Conservation (phyloP, 2,888 invertebrate species). For the Archips crataeganus region DNA sequence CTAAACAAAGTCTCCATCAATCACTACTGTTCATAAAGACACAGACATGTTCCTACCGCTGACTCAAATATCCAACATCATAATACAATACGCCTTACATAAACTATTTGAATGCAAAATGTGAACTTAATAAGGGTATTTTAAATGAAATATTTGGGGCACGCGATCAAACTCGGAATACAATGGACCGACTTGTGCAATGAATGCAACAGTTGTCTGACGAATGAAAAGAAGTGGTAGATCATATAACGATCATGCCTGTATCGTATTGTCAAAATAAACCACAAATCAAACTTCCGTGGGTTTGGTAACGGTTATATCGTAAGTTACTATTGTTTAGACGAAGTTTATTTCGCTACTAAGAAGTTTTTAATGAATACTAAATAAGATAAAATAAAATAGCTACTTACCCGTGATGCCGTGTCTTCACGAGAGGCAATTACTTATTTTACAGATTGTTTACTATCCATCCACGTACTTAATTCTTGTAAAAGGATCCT, state of each 20-base stretch:
- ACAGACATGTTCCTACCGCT: too few relatives aligned
- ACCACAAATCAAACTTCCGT: conserved; percentile 35
- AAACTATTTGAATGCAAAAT: conserved; percentile 43
- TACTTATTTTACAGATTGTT: too few relatives aligned
- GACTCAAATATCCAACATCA: neutral
- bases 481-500: too few relatives aligned
- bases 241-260: conserved; percentile 34
- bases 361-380: neutral
- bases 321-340: conserved; percentile 29
- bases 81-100: conserved; percentile 36
- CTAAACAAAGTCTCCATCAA: neutral
- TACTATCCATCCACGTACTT: too few relatives aligned
- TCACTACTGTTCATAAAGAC: neutral
- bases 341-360: conserved; percentile 6
- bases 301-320: conserved; percentile 31
- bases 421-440: too few relatives aligned
- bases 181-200: conserved; percentile 66
- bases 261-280: conserved; percentile 43
- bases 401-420: neutral
- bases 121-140: conserved; percentile 36
- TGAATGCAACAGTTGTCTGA: conserved; percentile 50
- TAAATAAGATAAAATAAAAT: neutral
- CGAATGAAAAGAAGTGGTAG: conserved; percentile 47
- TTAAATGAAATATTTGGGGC: conserved; percentile 48
- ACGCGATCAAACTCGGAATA: conserved; percentile 67